Conservation (phyloP, 23 tunicate species). For the Diplosoma virens region DNA sequence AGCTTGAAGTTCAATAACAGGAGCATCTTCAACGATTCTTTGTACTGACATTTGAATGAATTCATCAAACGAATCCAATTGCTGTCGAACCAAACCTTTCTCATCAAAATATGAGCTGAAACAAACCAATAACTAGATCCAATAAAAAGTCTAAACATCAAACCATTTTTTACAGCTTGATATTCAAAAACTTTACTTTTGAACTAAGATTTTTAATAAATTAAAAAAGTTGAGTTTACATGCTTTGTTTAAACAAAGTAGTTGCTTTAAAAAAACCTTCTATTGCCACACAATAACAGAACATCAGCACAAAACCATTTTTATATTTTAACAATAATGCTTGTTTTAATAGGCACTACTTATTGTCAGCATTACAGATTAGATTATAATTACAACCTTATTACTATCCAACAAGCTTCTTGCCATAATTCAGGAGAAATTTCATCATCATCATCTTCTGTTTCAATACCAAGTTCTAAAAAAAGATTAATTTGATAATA, state of each 20-base stretch:
- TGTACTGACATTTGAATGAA: slow-evolving; percentile 99
- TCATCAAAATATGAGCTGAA: slow-evolving; percentile 94
- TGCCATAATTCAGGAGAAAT: slow-evolving; percentile 96
- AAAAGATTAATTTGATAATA: neutral
- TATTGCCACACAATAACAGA: no score
- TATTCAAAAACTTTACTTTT: neutral
- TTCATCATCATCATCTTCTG: slow-evolving; percentile 76
- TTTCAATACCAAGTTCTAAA: slow-evolving; percentile 55
- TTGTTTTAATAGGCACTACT: no score
- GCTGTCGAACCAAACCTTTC: slow-evolving; percentile 98
- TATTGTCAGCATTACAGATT: no score
- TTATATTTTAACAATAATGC: no score
- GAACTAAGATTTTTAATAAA: no score
- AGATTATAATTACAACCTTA: slow-evolving; percentile 37
- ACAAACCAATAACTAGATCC: neutral
- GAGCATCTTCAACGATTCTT: slow-evolving; percentile 98
- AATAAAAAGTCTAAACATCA: no score
- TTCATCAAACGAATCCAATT: slow-evolving; percentile 98
- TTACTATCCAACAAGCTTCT: slow-evolving; percentile 99
- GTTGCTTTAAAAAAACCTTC: no score
- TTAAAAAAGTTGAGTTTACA: no score
- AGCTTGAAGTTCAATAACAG: slow-evolving; percentile 93
- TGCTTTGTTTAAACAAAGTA: no score
- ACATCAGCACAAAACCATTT: no score
- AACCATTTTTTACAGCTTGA: neutral